Conservation (phyloP, 2,113 vertebrate species). For the Canis aureus region DNA sequence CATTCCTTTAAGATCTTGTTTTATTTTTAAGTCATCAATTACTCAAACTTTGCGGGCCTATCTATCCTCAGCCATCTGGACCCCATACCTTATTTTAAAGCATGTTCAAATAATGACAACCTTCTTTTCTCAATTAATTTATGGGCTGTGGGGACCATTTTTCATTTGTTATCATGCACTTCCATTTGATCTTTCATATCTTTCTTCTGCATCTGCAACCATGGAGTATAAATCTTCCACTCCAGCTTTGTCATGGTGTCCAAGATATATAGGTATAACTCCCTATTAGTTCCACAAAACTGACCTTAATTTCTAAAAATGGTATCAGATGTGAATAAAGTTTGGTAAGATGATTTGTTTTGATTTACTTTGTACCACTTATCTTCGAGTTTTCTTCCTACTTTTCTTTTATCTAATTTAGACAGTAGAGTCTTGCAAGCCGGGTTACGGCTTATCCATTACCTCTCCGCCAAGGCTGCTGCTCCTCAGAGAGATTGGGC, state of each 20-base stretch:
- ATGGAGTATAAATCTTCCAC: conserved; percentile 95
- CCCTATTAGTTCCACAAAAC: conserved; percentile 92
- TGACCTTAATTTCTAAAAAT: conserved; percentile 94
- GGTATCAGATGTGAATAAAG: conserved; percentile 93
- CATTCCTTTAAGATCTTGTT: conserved; percentile 91
- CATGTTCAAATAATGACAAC: conserved; percentile 96
- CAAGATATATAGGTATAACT: conserved; percentile 92
- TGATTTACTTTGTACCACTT: conserved; percentile 92
- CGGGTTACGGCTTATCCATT: conserved; percentile 87
- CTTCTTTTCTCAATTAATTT: conserved; percentile 96
- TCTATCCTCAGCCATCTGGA: conserved; percentile 95
- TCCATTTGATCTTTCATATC: conserved; percentile 96
- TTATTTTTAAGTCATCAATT: conserved; percentile 98
- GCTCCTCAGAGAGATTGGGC: conserved; percentile 85
- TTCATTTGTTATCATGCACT: conserved; percentile 95
- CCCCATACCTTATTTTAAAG: conserved; percentile 95
- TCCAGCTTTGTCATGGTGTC: conserved; percentile 90
- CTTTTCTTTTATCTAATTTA: conserved; percentile 91
- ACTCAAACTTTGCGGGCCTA: conserved; percentile 94
- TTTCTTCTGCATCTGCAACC: conserved; percentile 94
- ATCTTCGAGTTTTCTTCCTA: conserved; percentile 89
- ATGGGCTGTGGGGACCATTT: conserved; percentile 92
- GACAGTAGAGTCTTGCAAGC: conserved; percentile 85
- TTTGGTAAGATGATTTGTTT: conserved; percentile 92
- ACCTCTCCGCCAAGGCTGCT: conserved; percentile 83